A percentile compares a stretch with the other conserved stretches of the same genome.
Evolutionary conservation across 2,113 vertebrate genomes (phyloP).

Genomic region (Paedocypris sp.): DNA sequence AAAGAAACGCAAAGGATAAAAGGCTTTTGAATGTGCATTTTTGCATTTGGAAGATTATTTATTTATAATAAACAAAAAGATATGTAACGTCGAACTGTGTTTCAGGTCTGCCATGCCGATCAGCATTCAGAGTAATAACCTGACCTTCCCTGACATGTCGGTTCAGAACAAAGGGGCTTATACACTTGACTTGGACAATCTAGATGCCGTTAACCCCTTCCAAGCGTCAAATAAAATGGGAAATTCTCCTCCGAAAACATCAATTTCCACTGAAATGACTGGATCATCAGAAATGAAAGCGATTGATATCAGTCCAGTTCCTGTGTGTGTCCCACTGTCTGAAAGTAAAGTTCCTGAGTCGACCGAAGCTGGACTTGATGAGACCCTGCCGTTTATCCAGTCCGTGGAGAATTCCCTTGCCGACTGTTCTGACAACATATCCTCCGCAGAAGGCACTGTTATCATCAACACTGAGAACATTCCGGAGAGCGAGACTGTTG

Average conservation of each 20-base stretch:
- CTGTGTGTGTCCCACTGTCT: not conserved
- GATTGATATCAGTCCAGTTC: not conserved
- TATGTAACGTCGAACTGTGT: not conserved
- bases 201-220: conserved; percentile 48
- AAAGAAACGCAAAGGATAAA: too few relatives aligned
- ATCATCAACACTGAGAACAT: conserved; percentile 39
- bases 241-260: conserved; percentile 35
- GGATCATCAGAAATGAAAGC: not conserved
- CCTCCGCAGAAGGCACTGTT: conserved; percentile 55
- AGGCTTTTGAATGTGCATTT: too few relatives aligned
- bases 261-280: not conserved
- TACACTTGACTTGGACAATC: conserved; percentile 52
- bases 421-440: conserved; percentile 36
- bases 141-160: conserved; percentile 46
- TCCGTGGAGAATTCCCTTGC: conserved; percentile 54
- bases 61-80: too few relatives aligned
- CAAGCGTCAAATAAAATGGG: conserved; percentile 39
- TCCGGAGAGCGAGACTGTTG: not conserved
- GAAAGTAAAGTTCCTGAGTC: conserved; percentile 14
- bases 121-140: not conserved
- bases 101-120: not conserved
- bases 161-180: conserved; percentile 57
- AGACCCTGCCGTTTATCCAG: conserved; percentile 50
- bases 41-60: too few relatives aligned
- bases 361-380: conserved; percentile 41